These are phyloP conservation scores for Taenioides sp. DNA, from an alignment of 2,797 vertebrate species.

Conservation along the genomic window DNA sequence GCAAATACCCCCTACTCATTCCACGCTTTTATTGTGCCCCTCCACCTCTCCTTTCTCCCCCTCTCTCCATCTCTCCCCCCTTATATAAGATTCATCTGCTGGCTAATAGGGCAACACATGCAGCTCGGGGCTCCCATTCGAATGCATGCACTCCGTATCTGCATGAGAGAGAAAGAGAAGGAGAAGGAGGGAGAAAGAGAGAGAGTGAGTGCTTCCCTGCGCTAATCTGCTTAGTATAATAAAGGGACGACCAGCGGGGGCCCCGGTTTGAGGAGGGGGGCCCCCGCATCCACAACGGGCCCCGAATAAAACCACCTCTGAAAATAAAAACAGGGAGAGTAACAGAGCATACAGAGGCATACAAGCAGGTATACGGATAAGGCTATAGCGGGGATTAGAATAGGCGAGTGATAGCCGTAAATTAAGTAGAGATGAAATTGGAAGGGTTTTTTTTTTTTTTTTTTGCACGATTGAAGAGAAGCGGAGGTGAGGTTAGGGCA, in stretches of 20 bases:
- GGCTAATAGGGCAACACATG: slow-evolving; percentile 91
- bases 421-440: background rate
- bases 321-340: slow-evolving; percentile 1
- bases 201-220: slow-evolving; percentile 76
- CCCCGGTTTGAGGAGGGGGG: slow-evolving; percentile 88
- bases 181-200: slow-evolving; percentile 63
- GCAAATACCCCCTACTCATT: background rate
- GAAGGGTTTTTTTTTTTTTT: too few relatives aligned
- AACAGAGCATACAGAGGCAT: background rate
- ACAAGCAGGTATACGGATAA: background rate
- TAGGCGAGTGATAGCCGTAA: background rate
- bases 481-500: too few relatives aligned
- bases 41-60: background rate
- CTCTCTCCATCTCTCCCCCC: slow-evolving; percentile 43
- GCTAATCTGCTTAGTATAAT: slow-evolving; percentile 99
- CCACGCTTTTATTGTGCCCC: slow-evolving; percentile 50
- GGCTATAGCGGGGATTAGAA: background rate
- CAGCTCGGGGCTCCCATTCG: slow-evolving; percentile 84
- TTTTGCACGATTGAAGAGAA: too few relatives aligned
- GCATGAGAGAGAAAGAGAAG: slow-evolving; percentile 81
- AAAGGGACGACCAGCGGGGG: slow-evolving; percentile 88
- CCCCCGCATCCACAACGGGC: slow-evolving; percentile 88
- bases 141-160: slow-evolving; percentile 96
- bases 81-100: slow-evolving; percentile 83
- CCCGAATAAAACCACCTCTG: background rate